Evolutionary conservation across 2,797 vertebrate species (phyloP), one percentile per base, ranked within the genome.

Genomic region (Megalops cyprinoides): DNA sequence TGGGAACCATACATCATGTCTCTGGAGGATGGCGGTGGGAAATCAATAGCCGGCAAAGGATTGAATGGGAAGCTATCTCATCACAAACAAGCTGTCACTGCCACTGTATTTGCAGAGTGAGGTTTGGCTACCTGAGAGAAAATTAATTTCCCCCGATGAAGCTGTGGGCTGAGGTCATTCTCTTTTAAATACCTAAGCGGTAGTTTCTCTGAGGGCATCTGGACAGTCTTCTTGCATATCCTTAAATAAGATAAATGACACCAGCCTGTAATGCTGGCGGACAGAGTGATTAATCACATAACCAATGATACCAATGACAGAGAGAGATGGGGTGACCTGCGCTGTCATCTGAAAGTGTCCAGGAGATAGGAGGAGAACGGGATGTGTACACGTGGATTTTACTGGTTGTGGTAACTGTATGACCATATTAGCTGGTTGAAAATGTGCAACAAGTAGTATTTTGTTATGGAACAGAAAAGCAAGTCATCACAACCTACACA

Each of bases 191-290:
- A 51, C 60, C 7, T 20, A 5, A 10, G 34, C 34, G 20, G 39
- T 34, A 23, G 76, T 55, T 62, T 44, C 49, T 28, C 37, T 34
- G 25, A 46, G 3, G 42, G 25, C 53, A 77, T n/a, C n/a, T 8
- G 51, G 58, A 48, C 12, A 25, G 37, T 48, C n/a, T 14, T 28
- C 58, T 46, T 78, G 1, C 65, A 71, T 23, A 25, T 42, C 14
- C 14, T 58, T 82, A 82, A 82, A 60, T 51, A 74, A 78, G 81
- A 82, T 82, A 48, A 78, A 82, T 73, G 65, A 58, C 55, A 25
- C 37, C 10, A 60, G 80, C 53, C 39, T 18, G 42, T 58, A 67
- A 78, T 69, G 65, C 37, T 49, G 65, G 18, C 9, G 31, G 76
- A 58, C 20, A 62, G 48, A 48, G 51, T 42, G 10, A 82, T 78